Percentiles rank a stretch among this genome's conserved stretches.
Evolutionary conservation across 2,888 invertebrate genomes (phyloP).

Genomic region (Acleris laterana): DNA sequence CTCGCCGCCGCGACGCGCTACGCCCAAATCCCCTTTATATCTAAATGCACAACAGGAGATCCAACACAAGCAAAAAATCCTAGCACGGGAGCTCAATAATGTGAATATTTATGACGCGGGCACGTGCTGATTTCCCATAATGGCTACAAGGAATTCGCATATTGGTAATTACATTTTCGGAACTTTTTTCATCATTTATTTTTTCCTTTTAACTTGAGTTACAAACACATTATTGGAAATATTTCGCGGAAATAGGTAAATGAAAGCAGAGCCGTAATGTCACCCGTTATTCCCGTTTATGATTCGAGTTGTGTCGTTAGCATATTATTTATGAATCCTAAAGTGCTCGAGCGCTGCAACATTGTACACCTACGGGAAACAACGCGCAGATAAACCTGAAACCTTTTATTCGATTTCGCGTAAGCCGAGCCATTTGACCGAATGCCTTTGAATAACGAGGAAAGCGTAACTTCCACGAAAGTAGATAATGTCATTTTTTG

Average conservation of each 20-base stretch:
- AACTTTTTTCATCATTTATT: slow-evolving; percentile 50
- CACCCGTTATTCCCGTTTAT: slow-evolving; percentile 55
- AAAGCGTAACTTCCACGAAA: slow-evolving; percentile 61
- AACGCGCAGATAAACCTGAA: slow-evolving; percentile 23
- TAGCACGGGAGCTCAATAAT: slow-evolving; percentile 70
- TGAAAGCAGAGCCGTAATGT: slow-evolving; percentile 51
- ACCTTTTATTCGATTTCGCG: slow-evolving; percentile 16
- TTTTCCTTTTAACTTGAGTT: slow-evolving; percentile 44
- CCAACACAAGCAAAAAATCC: slow-evolving; percentile 60
- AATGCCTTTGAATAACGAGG: slow-evolving; percentile 43
- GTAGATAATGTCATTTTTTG: slow-evolving; percentile 74
- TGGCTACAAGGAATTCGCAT: slow-evolving; percentile 77
- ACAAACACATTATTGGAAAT: slow-evolving; percentile 33
- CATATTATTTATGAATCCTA: slow-evolving; percentile 67
- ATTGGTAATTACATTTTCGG: slow-evolving; percentile 69
- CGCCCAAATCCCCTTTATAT: slow-evolving; percentile 76
- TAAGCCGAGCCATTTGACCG: slow-evolving; percentile 22
- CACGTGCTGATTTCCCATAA: slow-evolving; percentile 79
- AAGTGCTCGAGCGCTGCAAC: slow-evolving; percentile 54
- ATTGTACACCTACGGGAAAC: slow-evolving; percentile 45
- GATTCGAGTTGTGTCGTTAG: slow-evolving; percentile 56
- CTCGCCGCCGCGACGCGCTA: slow-evolving; percentile 75
- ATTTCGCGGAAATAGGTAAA: slow-evolving; percentile 33
- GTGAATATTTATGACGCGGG: slow-evolving; percentile 79
- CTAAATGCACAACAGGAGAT: slow-evolving; percentile 80